These are phyloP conservation scores for Drosophila sechellia DNA, from an alignment of 1,140 invertebrate species.

Conservation along the genomic window DNA sequence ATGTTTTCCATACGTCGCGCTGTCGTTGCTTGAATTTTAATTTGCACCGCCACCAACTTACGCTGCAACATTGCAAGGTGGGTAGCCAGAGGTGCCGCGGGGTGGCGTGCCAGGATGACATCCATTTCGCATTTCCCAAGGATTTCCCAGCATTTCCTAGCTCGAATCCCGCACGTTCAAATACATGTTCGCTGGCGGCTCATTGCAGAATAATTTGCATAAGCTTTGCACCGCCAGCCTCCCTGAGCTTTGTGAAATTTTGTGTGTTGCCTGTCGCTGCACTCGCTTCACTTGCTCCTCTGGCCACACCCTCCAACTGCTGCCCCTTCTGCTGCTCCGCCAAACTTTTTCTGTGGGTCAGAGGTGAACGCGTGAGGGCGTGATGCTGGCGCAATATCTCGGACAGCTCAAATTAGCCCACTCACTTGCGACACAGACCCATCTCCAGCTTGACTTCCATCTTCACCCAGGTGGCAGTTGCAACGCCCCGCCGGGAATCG, in stretches of 20 bases:
- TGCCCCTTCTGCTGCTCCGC: too few relatives aligned
- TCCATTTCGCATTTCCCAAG: conserved; percentile 36
- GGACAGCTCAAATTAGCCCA: conserved; percentile 1
- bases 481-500: neutral
- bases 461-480: neutral
- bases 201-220: conserved; percentile 80
- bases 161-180: conserved; percentile 51
- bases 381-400: neutral
- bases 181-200: conserved; percentile 64
- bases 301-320: neutral
- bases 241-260: conserved; percentile 25
- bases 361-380: conserved; percentile 14
- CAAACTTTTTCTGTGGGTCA: neutral
- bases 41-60: conserved; percentile 62
- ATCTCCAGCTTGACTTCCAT: neutral
- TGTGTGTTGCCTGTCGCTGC: conserved; percentile 29
- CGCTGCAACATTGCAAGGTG: conserved; percentile 55
- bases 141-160: conserved; percentile 11
- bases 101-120: conserved; percentile 30
- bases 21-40: conserved; percentile 77
- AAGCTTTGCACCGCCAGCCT: conserved; percentile 44
- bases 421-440: neutral
- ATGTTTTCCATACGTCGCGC: conserved; percentile 68
- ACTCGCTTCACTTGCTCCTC: conserved; percentile 14
- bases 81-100: neutral